Evolutionary conservation across 1,140 invertebrate species (phyloP), one percentile per base, ranked within the genome.

Genomic region (Drosophila ironensis): DNA sequence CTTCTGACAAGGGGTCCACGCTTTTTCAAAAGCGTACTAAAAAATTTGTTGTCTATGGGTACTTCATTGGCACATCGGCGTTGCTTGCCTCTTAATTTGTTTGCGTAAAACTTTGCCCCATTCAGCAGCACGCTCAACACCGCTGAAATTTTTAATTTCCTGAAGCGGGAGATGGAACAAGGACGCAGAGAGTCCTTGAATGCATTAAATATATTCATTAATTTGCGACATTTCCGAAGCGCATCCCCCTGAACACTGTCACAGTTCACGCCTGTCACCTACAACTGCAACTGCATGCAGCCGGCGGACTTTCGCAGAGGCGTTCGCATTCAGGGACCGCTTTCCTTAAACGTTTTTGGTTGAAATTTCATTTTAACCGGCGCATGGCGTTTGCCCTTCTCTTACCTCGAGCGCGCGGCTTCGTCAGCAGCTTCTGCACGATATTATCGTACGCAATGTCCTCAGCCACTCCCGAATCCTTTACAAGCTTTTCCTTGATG

Each of bases 391-490:
- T 46, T 42, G 35, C 20, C 38, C 38, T 30, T 20, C 28, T 33
- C 22, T 19, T 91, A 98, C 97, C 97, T 94, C 94, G 93, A 5
- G 97, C 97, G 71, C 95, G 93, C 4, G 95, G 94, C 87, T 97
- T 97, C 8, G 94, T 94, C 37, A 96, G 91, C 42, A 98, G 90
- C 76, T 95, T 95, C 44, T 93, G 92, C 0, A 98, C 96, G 61
- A 98, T 98, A 61, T 92, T 94, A 90, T 98, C 97, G 81, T 98
- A 98, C 40, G 94, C 94, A 0, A 92, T 93, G 60, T 97, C 95
- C 40, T 94, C 93, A 7, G 97, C 97, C 0, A 98, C 97, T 8
- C 97, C 97, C 1, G 97, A 98, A 91, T 99, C 97, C 90, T 99
- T 99, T 14, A 97, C 95, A 27, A 99, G 91, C 80, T 97, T 97